Conservation (phyloP, 92 coral and sea anemone species). For the Heteractis magnifica region DNA sequence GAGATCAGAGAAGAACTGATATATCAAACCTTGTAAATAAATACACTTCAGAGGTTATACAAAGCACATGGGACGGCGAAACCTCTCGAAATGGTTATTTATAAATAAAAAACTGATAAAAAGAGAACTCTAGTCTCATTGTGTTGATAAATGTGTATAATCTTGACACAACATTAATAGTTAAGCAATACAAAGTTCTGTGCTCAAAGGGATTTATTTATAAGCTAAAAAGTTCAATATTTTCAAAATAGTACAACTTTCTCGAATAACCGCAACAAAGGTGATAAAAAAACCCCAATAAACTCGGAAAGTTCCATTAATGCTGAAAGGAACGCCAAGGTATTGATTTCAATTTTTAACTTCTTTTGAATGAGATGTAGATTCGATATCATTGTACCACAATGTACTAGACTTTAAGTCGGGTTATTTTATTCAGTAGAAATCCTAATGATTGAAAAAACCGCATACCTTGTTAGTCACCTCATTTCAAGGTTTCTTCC, state of each 20-base stretch:
- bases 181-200: neutral
- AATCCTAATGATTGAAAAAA: neutral
- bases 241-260: neutral
- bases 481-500: conserved; percentile 5
- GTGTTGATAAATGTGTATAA: neutral
- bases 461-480: neutral
- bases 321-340: neutral
- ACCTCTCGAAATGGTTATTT: neutral
- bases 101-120: neutral
- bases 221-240: neutral
- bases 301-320: neutral
- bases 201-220: neutral
- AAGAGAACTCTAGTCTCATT: neutral
- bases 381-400: neutral
- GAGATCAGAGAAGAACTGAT: too few species aligned
- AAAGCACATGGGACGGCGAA: neutral
- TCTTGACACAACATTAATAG: neutral
- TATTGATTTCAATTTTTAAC: neutral
- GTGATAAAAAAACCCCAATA: neutral
- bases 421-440: neutral
- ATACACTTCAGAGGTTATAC: too few species aligned
- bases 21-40: too few species aligned
- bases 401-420: neutral
- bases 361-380: neutral
- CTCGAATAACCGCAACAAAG: neutral